Conservation (phyloP, 1,140 invertebrate species). For the Penaeus indicus region DNA sequence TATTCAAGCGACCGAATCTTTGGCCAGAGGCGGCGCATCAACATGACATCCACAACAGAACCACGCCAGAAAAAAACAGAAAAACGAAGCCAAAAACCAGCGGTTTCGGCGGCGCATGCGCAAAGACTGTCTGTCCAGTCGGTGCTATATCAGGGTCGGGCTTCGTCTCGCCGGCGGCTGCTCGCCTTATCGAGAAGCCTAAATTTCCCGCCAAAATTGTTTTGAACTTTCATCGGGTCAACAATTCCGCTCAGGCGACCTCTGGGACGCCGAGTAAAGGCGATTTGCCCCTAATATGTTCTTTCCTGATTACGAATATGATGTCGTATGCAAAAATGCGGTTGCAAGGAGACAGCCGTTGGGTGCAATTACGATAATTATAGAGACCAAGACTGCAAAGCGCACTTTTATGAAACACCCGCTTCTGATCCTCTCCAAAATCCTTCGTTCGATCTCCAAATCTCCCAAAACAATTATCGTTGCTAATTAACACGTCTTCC, state of each 20-base stretch:
- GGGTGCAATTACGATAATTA: conserved; percentile 56
- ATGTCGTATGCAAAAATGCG: conserved; percentile 53
- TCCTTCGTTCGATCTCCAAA: conserved; percentile 21
- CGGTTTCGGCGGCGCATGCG: not conserved
- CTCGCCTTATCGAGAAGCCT: conserved; percentile 3
- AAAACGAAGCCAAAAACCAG: not conserved
- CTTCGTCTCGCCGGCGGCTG: not conserved
- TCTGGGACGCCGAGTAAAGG: not conserved
- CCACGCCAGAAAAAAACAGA: not conserved
- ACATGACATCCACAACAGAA: not conserved
- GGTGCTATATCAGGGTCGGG: conserved; percentile 35
- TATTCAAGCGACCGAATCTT: too few species aligned
- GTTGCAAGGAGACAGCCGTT: conserved; percentile 38
- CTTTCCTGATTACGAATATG: conserved; percentile 36
- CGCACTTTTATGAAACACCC: conserved; percentile 48
- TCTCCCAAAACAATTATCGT: too few species aligned
- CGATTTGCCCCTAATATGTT: conserved; percentile 32
- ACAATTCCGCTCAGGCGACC: not conserved
- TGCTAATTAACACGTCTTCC: too few species aligned
- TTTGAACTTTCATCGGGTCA: conserved; percentile 2
- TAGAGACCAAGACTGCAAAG: conserved; percentile 46
- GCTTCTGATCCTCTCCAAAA: not conserved
- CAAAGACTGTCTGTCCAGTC: conserved; percentile 9
- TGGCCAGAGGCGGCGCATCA: too few species aligned
- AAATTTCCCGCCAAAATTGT: not conserved